Evolutionary conservation across 2,888 invertebrate genomes (phyloP).

Genomic region (Mythimna lalbum): DNA sequence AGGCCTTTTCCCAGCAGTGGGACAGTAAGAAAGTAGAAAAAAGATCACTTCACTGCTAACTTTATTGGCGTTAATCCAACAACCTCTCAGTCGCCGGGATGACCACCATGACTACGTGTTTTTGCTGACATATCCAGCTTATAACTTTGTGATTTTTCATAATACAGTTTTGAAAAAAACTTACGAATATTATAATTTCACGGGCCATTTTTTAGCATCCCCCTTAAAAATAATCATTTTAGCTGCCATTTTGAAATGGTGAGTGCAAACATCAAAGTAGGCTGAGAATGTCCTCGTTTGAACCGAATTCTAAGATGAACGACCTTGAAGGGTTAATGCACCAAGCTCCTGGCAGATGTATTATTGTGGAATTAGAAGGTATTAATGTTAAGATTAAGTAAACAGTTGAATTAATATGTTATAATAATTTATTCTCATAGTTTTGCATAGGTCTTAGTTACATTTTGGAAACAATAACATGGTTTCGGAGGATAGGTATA

Average conservation of each 20-base stretch:
- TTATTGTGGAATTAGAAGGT: too few species aligned
- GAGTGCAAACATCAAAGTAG: slow-evolving; percentile 33
- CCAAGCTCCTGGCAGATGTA: slow-evolving; percentile 6
- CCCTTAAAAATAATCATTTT: not conserved
- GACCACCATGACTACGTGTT: too few species aligned
- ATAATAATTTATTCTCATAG: not conserved
- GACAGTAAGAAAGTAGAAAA: too few species aligned
- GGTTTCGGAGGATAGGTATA: not conserved
- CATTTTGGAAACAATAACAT: not conserved
- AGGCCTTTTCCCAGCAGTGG: too few species aligned
- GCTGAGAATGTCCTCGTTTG: slow-evolving; percentile 26
- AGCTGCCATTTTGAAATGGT: slow-evolving; percentile 9
- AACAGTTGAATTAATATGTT: not conserved
- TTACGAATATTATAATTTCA: not conserved
- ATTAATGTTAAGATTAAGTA: not conserved
- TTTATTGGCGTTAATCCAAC: too few species aligned
- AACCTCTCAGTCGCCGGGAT: too few species aligned
- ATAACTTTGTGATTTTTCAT: too few species aligned
- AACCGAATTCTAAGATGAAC: slow-evolving; percentile 31
- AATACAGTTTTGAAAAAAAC: too few species aligned
- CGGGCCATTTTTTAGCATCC: not conserved
- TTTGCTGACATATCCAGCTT: too few species aligned
- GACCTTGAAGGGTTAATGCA: slow-evolving; percentile 34
- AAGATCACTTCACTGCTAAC: too few species aligned
- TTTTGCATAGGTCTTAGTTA: not conserved